Evolutionary conservation across 2,888 invertebrate species (phyloP).

Genomic region (Volucella zonaria): DNA sequence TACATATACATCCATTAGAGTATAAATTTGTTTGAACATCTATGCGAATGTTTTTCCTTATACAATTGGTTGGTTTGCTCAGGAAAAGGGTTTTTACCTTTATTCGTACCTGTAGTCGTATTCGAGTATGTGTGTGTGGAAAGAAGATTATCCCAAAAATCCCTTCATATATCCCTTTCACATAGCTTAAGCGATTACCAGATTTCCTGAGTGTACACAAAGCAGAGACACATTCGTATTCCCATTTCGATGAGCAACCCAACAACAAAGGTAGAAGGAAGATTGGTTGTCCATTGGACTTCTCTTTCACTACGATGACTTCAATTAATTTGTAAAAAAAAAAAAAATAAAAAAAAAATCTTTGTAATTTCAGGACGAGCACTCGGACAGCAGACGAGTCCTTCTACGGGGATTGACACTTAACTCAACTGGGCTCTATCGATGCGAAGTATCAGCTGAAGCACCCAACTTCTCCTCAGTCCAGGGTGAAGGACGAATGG

Average conservation of each 20-base stretch:
- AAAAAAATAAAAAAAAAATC: slow-evolving; percentile 4
- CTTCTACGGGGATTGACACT: slow-evolving; percentile 87
- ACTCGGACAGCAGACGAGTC: slow-evolving; percentile 88
- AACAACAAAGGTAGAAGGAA: not conserved
- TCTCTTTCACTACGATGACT: slow-evolving; percentile 22
- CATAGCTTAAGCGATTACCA: slow-evolving; percentile 49
- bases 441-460: slow-evolving; percentile 91
- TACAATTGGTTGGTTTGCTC: too few species aligned
- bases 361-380: slow-evolving; percentile 84
- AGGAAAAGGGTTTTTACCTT: not conserved
- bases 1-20: not conserved
- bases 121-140: not conserved
- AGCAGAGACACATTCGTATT: not conserved
- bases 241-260: slow-evolving; percentile 29
- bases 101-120: not conserved
- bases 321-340: slow-evolving; percentile 49
- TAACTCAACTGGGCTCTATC: slow-evolving; percentile 88
- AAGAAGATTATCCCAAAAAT: slow-evolving; percentile 29
- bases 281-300: slow-evolving; percentile 10
- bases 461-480: slow-evolving; percentile 90
- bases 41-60: too few species aligned
- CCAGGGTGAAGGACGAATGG: slow-evolving; percentile 89
- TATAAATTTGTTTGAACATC: too few species aligned
- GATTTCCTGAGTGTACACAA: slow-evolving; percentile 12
- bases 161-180: slow-evolving; percentile 28